Evolutionary conservation across 2,113 vertebrate species (phyloP).

Genomic region (Sorex fumeus): DNA sequence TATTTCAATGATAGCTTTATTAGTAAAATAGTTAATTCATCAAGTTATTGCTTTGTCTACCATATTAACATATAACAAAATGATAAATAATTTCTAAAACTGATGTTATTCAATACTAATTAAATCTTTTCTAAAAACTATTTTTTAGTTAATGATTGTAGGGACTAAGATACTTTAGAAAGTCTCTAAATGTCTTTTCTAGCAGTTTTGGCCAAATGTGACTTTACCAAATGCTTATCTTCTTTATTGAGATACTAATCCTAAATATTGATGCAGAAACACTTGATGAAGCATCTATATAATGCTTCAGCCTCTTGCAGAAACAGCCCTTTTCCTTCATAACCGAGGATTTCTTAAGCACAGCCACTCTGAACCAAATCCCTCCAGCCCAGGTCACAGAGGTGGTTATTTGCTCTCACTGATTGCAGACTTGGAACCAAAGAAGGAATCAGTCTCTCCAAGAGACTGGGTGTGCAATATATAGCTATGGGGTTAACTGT

Average conservation of each 20-base stretch:
- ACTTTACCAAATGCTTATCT: neutral
- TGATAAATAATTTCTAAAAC: constrained; percentile 34
- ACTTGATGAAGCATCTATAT: neutral
- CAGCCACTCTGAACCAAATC: neutral
- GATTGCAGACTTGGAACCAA: neutral
- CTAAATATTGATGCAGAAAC: neutral
- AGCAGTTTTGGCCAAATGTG: neutral
- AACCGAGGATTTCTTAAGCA: neutral
- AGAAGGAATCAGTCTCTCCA: neutral
- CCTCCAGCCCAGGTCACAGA: neutral
- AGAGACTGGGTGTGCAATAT: neutral
- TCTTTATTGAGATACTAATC: neutral
- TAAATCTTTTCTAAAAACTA: neutral
- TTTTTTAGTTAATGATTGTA: no score
- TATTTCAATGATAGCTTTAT: neutral
- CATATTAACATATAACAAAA: constrained; percentile 51
- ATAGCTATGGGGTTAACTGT: neutral
- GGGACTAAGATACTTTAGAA: neutral
- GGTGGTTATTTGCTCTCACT: neutral
- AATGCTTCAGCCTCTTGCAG: neutral
- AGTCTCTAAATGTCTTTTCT: neutral
- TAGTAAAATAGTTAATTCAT: constrained; percentile 43
- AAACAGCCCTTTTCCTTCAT: neutral
- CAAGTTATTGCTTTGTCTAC: constrained; percentile 19
- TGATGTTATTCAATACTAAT: neutral